These are phyloP conservation scores for Platerodrilus igneus DNA, from an alignment of 2,888 invertebrate species.

Conservation along the genomic window DNA sequence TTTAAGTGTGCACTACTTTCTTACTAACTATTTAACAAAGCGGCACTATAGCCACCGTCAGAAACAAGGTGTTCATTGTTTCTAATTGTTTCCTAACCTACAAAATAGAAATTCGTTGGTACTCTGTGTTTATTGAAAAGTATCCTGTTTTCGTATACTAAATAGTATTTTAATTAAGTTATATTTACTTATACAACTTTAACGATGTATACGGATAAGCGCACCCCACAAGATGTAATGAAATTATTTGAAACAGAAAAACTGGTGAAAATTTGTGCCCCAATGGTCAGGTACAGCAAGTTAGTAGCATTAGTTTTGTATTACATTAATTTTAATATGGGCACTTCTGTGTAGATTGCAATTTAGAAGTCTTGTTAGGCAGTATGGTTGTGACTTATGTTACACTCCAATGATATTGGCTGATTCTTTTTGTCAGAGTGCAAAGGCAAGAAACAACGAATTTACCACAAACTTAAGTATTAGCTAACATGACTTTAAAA, in stretches of 20 bases:
- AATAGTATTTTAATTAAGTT: no score
- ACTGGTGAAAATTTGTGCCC: constrained; percentile 79
- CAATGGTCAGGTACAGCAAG: constrained; percentile 95
- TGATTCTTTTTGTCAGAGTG: constrained; percentile 85
- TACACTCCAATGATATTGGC: constrained; percentile 98
- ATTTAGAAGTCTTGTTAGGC: constrained; percentile 69
- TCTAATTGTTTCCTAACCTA: no score
- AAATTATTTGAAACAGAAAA: constrained; percentile 62
- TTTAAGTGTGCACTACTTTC: no score
- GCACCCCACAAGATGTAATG: constrained; percentile 51
- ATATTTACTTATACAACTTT: no score
- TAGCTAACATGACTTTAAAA: constrained; percentile 2
- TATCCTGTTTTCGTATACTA: no score
- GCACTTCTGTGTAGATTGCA: constrained; percentile 55
- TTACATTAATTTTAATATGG: neutral
- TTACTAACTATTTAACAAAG: no score
- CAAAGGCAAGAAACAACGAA: constrained; percentile 78
- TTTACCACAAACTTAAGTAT: constrained; percentile 64
- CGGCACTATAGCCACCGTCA: no score
- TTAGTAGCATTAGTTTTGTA: constrained; percentile 38
- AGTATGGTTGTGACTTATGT: constrained; percentile 82
- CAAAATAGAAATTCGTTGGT: no score
- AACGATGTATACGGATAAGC: no score
- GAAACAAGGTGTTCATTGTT: no score
- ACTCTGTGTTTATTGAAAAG: no score